Evolutionary conservation across 2,797 vertebrate genomes (phyloP), one percentile per base, ranked within the genome.

Genomic region (Odontamblyopus rebecca): DNA sequence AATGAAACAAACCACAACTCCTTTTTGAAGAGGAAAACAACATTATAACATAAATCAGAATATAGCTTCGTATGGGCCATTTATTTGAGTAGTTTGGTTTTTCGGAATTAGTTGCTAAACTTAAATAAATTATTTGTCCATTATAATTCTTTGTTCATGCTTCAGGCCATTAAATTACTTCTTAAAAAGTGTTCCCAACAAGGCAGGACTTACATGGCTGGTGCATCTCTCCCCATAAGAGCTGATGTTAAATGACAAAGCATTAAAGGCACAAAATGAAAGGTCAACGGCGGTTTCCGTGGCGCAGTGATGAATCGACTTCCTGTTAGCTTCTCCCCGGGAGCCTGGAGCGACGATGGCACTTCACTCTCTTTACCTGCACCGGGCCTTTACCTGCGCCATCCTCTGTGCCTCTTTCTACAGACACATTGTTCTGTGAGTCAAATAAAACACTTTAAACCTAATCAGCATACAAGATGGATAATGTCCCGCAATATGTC

Each of bases 281-380:
- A 77, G 67, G 74, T 59, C 76, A 76, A 63, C 61, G 32, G 51
- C 60, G 41, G 44, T 69, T 63, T 80, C 4, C 32, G 69, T 82
- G 80, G 78, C 73, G 80, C 57, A 67, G 74, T 82, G 85, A 86
- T 84, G 82, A 70, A 86, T 89, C 82, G 69, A 82, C 77, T 78
- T 86, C 83, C 71, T 32, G 73, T 73, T 72, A 44, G 54, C 69
- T 65, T 70, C 67, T 71, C 68, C 80, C 72, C 74, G 48, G 73
- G 76, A 84, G 72, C 72, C 68, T 75, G 19, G 69, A 65, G 72
- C 68, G 56, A 72, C 59, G 73, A 19, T 41, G 74, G 74, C 3
- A 60, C 71, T 76, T 80, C 70, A 51, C 62, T 68, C 68, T n/a
- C 63, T 6, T n/a, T 61, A 7, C 85, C 75, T 84, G 70, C 69